These are phyloP conservation scores for Gryllus longicercus DNA, from an alignment of 2,888 invertebrate species.

Conservation along the genomic window DNA sequence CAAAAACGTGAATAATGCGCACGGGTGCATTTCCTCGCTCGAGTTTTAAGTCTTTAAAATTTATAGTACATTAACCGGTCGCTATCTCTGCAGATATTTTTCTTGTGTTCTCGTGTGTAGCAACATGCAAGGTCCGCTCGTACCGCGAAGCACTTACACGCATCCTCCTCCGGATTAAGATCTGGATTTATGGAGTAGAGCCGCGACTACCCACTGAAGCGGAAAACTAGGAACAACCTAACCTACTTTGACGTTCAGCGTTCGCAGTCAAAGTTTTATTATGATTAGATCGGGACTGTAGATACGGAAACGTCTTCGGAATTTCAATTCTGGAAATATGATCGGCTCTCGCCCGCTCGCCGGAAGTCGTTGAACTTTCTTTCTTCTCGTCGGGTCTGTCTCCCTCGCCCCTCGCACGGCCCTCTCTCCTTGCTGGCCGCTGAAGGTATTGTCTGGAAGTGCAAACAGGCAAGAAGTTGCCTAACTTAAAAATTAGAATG, in stretches of 20 bases:
- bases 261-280: neutral
- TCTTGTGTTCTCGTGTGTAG: conserved; percentile 17
- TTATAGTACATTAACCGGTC: conserved; percentile 17
- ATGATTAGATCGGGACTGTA: neutral
- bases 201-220: neutral
- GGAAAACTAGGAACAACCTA: neutral
- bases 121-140: neutral
- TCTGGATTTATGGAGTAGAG: neutral
- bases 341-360: neutral
- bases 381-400: neutral
- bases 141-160: conserved; percentile 10
- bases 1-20: conserved; percentile 10
- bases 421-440: no score
- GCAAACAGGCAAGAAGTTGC: no score
- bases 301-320: neutral
- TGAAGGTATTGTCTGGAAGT: no score
- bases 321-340: conserved; percentile 1
- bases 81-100: conserved; percentile 10
- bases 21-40: neutral
- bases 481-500: no score
- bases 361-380: conserved; percentile 2
- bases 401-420: neutral
- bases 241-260: neutral
- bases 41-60: conserved; percentile 17
- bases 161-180: conserved; percentile 17